A percentile compares a stretch with the other conserved stretches of the same genome.
These are phyloP conservation scores for Lycaon pictus DNA, from an alignment of 2,113 vertebrate species.

Conservation along the genomic window DNA sequence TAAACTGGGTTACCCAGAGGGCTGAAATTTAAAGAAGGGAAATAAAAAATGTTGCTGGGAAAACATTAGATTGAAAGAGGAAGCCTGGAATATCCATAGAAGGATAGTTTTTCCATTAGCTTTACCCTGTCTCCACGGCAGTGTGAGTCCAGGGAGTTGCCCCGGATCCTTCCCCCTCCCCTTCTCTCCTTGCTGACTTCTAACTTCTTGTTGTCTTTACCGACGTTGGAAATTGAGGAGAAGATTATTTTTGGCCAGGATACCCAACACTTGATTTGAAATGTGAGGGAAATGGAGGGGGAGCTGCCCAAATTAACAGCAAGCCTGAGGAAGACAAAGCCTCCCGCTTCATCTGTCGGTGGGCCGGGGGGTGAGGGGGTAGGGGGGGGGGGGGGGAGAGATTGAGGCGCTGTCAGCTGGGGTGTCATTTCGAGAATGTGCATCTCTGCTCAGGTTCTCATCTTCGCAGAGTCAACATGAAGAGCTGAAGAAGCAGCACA, in stretches of 20 bases:
- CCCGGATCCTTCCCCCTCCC: background rate
- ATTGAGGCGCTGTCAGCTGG: too few species aligned
- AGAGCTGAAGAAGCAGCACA: constrained; percentile 96
- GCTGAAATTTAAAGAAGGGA: constrained; percentile 32
- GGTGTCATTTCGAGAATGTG: background rate
- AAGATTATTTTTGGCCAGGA: background rate
- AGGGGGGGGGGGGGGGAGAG: too few species aligned
- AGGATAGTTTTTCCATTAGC: background rate
- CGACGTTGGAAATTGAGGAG: background rate
- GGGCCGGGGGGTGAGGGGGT: too few species aligned
- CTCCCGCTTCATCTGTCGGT: background rate
- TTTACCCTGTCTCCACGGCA: background rate
- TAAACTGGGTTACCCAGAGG: background rate
- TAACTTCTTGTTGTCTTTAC: constrained; percentile 11
- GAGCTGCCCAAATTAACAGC: background rate
- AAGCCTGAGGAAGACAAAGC: background rate
- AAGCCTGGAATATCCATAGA: background rate
- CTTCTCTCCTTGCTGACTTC: background rate
- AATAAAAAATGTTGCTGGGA: background rate
- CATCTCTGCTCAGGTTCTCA: constrained; percentile 58
- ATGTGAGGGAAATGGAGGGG: background rate
- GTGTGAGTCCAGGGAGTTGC: background rate
- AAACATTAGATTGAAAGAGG: background rate
- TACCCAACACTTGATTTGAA: background rate
- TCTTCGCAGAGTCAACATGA: constrained; percentile 95